Evolutionary conservation across 2,113 vertebrate genomes (phyloP).

Genomic region (Crotalus tigris): DNA sequence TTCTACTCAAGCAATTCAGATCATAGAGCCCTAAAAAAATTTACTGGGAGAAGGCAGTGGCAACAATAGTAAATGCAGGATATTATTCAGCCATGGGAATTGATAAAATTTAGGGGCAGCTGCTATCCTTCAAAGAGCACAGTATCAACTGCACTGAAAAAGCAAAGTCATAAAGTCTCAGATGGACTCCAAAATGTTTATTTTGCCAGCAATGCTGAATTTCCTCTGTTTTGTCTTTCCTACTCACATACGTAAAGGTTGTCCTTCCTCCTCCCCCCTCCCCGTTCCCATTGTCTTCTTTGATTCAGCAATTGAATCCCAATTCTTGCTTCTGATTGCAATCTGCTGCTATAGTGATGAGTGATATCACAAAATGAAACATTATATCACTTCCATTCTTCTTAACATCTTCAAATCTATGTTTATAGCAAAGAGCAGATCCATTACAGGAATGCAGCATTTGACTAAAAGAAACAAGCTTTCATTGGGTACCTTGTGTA

Average conservation of each 20-base stretch:
- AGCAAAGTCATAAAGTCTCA: conserved; percentile 17
- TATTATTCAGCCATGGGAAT: background rate
- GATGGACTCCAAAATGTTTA: conserved; percentile 10
- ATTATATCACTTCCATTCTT: conserved; percentile 35
- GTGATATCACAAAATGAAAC: conserved; percentile 14
- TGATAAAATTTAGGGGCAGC: background rate
- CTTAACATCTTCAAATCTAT: background rate
- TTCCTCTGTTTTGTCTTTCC: background rate
- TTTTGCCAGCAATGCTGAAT: background rate
- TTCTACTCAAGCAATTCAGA: conserved; percentile 30
- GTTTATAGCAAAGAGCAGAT: conserved; percentile 15
- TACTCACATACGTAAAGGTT: background rate
- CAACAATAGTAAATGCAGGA: conserved; percentile 9
- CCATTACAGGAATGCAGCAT: background rate
- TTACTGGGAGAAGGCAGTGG: background rate
- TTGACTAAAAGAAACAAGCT: conserved; percentile 11
- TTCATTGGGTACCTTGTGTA: conserved; percentile 21
- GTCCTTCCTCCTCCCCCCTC: background rate
- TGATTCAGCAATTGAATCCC: conserved; percentile 18
- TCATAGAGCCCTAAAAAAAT: background rate
- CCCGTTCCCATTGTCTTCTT: conserved; percentile 1
- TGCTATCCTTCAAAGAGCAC: conserved; percentile 1
- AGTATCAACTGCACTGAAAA: background rate
- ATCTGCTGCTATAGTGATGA: background rate
- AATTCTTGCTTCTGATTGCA: conserved; percentile 11